A percentile compares a stretch with the other conserved stretches of the same genome.
Conservation (phyloP, 2,797 vertebrate genomes). For the Anabas testudineus region DNA sequence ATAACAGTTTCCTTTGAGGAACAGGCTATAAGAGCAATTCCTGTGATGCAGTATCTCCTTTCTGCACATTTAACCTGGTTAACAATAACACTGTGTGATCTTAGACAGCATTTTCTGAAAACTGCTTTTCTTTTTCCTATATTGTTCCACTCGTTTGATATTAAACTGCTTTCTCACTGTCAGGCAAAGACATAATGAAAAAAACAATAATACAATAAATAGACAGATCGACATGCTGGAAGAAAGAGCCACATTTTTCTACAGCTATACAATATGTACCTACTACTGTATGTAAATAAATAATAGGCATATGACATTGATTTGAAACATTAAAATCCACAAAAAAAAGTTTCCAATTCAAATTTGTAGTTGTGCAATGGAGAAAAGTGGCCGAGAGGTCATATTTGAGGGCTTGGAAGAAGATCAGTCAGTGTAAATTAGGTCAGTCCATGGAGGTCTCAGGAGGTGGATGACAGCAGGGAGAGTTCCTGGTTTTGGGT, state of each 20-base stretch:
- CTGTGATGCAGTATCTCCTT: conserved; percentile 18
- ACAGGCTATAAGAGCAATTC: neutral
- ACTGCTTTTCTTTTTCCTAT: neutral
- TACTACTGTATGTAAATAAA: neutral
- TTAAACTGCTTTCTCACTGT: conserved; percentile 42
- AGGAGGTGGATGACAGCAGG: conserved; percentile 66
- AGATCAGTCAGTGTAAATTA: conserved; percentile 80
- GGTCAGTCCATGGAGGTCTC: conserved; percentile 78
- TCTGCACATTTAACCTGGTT: conserved; percentile 37
- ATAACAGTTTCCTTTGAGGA: conserved; percentile 17
- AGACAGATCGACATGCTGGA: conserved; percentile 1
- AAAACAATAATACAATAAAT: conserved; percentile 9
- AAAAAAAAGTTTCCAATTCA: conserved; percentile 50
- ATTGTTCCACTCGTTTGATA: conserved; percentile 28
- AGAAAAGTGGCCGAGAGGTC: conserved; percentile 68
- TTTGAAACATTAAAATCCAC: conserved; percentile 24
- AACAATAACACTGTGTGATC: conserved; percentile 24
- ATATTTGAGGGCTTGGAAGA: conserved; percentile 75
- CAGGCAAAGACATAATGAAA: conserved; percentile 20
- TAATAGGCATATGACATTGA: neutral
- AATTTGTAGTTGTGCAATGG: conserved; percentile 43
- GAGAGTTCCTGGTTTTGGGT: conserved; percentile 80
- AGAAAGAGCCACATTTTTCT: neutral
- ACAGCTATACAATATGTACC: neutral
- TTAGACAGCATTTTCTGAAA: conserved; percentile 12